Evolutionary conservation across 2,888 invertebrate genomes (phyloP), one percentile per base, ranked within the genome.

Genomic region (Tuberolachnus salignus): DNA sequence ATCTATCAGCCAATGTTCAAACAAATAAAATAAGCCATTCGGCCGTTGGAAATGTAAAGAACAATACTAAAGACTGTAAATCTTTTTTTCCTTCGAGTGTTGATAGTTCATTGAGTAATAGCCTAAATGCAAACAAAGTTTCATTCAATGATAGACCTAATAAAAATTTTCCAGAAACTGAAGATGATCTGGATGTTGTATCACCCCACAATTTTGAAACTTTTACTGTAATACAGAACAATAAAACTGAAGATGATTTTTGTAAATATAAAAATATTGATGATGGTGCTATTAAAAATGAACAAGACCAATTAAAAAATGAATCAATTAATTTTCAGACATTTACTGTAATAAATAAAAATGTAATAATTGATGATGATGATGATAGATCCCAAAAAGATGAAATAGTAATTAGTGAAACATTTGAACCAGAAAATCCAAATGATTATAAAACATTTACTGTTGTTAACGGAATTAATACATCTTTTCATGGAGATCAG

Each of bases 161-260:
- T 34, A 19, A 21, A 67, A 61, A 13, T 0, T 13, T 42, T 57
- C 34, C 26, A 34, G 66, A 44, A 55, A 74, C 46, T 34, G 66
- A 75, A 46, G 75, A 57, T 57, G 57, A 75, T 67, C 21, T 75
- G 8, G 66, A 66, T 67, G 66, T 75, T 23, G 26, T 67, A 66
- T 67, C 49, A 6, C 66, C 55, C 4, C 34, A 67, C 13, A 78
- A 23, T 51, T 78, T 73, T 69, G 73, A 81, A 71, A 81, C 81
- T 80, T 82, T 81, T 81, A 81, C 80, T 69, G 64, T 81, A 46
- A 72, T 80, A 73, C 80, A 80, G 23, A 19, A 63, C 1, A 73
- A 71, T 44, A 61, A 21, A 55, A 44, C n/a, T 46, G n/a, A 46
- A 14, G 55, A 81, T 23, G 49, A 11, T 59, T 55, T 26, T 63